A percentile compares a stretch with the other conserved stretches of the same genome.
phyloP scores from a whole-genome alignment of 1,140 invertebrate genomes.

The Halotydeus destructor region DNA sequence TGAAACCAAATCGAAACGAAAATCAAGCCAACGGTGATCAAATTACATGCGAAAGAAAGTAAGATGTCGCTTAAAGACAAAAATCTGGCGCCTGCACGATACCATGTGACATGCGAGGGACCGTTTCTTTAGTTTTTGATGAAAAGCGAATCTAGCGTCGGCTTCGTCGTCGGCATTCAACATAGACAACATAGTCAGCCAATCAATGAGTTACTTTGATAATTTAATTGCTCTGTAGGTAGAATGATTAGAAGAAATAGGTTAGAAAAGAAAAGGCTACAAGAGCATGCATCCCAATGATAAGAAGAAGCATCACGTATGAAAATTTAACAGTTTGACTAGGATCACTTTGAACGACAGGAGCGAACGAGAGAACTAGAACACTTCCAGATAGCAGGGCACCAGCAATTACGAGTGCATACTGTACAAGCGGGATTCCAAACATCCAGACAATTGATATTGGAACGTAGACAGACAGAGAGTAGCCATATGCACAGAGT shows the following conservation, averaged over 20 bases:
- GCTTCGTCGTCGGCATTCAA: too few relatives aligned
- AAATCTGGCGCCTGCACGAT: too few relatives aligned
- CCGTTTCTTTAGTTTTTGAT: too few relatives aligned
- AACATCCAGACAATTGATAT: conserved; percentile 38
- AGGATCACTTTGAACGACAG: conserved; percentile 14
- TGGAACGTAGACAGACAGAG: conserved; percentile 75
- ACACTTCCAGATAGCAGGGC: conserved; percentile 13
- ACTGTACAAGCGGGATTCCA: conserved; percentile 8
- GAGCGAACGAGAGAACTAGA: conserved; percentile 10
- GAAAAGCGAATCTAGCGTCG: too few relatives aligned
- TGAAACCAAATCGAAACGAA: too few relatives aligned
- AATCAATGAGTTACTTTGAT: too few relatives aligned
- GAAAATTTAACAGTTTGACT: conserved; percentile 6
- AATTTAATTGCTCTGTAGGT: too few relatives aligned
- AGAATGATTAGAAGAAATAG: conserved; percentile 9
- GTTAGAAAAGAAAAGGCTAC: conserved; percentile 11
- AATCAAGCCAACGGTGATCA: too few relatives aligned
- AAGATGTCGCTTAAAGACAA: too few relatives aligned
- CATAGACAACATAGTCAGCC: too few relatives aligned
- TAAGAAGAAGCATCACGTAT: conserved; percentile 13
- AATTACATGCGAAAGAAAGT: too few relatives aligned
- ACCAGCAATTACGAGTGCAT: conserved; percentile 6
- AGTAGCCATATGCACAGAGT: conserved; percentile 86
- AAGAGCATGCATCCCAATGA: conserved; percentile 9
- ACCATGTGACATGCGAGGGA: too few relatives aligned